Evolutionary conservation across 2,113 vertebrate species (phyloP).

Genomic region (Proterorhinus semilunaris): DNA sequence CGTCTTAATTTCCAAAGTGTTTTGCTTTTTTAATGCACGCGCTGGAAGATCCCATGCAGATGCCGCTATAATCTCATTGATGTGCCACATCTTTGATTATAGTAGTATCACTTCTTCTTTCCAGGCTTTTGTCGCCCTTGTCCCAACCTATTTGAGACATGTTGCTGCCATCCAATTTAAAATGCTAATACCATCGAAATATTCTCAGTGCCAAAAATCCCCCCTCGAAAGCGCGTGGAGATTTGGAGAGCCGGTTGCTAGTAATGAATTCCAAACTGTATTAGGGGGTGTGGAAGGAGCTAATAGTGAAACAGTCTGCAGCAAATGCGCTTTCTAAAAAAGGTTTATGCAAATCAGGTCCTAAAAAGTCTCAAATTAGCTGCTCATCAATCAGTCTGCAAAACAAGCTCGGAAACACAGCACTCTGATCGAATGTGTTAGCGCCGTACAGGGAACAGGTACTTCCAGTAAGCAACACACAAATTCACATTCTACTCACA

Average conservation of each 20-base stretch:
- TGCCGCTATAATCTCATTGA: too few species aligned
- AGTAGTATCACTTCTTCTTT: too few species aligned
- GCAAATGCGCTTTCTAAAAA: conserved; percentile 42
- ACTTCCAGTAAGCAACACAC: conserved; percentile 17
- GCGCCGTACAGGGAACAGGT: conserved; percentile 15
- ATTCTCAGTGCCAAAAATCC: conserved; percentile 39
- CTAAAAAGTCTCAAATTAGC: conserved; percentile 52
- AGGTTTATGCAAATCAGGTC: conserved; percentile 49
- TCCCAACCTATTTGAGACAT: not conserved
- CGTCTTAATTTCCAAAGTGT: too few species aligned
- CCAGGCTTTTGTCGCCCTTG: not conserved
- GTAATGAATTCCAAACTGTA: conserved; percentile 36
- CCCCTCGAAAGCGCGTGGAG: conserved; percentile 34
- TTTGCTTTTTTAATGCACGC: too few species aligned
- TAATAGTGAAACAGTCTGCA: conserved; percentile 36
- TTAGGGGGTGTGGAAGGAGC: conserved; percentile 17
- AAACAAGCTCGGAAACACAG: conserved; percentile 32
- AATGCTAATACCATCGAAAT: conserved; percentile 27
- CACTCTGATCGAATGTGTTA: conserved; percentile 37
- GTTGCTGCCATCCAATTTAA: not conserved
- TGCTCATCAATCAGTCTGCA: conserved; percentile 58
- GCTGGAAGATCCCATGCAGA: too few species aligned
- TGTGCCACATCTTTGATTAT: too few species aligned
- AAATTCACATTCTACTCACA: conserved; percentile 49
- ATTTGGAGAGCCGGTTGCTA: conserved; percentile 8